Evolutionary conservation across 23 tunicate species (phyloP).

Genomic region (Halocynthia roretzi): DNA sequence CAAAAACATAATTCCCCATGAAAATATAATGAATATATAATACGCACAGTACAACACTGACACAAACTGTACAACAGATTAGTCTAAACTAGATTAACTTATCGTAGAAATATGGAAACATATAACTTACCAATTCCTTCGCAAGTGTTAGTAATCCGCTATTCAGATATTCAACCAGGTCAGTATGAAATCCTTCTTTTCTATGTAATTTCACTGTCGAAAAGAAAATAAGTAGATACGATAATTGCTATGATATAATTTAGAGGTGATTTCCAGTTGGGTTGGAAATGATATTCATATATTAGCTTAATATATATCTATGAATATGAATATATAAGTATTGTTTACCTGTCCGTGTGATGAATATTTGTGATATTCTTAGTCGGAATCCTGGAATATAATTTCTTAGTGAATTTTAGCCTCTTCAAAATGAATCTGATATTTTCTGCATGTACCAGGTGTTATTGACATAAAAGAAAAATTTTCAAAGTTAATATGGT

Average conservation of each 20-base stretch:
- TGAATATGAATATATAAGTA: neutral
- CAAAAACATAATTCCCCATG: too few species aligned
- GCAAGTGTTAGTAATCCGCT: slow-evolving; percentile 31
- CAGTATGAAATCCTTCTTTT: slow-evolving; percentile 25
- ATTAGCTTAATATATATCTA: too few species aligned
- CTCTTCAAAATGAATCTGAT: neutral
- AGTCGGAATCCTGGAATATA: neutral
- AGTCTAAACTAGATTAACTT: too few species aligned
- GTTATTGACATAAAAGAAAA: neutral
- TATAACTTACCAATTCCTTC: slow-evolving; percentile 18
- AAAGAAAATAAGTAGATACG: neutral
- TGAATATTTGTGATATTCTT: slow-evolving; percentile 15
- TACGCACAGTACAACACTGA: too few species aligned
- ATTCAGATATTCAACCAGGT: slow-evolving; percentile 48
- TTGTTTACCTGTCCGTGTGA: slow-evolving; percentile 20
- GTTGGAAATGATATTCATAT: too few species aligned
- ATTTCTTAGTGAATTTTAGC: slow-evolving; percentile 1
- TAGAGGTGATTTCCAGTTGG: too few species aligned
- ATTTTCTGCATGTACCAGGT: slow-evolving; percentile 1
- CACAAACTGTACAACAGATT: too few species aligned
- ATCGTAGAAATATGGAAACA: too few species aligned
- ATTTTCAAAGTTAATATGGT: too few species aligned
- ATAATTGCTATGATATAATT: too few species aligned
- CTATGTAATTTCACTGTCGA: slow-evolving; percentile 6
- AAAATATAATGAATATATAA: too few species aligned